Base-by-base conservation (phyloP, 2,797 vertebrate species). In the Enteromius afrohamiltoni region DNA sequence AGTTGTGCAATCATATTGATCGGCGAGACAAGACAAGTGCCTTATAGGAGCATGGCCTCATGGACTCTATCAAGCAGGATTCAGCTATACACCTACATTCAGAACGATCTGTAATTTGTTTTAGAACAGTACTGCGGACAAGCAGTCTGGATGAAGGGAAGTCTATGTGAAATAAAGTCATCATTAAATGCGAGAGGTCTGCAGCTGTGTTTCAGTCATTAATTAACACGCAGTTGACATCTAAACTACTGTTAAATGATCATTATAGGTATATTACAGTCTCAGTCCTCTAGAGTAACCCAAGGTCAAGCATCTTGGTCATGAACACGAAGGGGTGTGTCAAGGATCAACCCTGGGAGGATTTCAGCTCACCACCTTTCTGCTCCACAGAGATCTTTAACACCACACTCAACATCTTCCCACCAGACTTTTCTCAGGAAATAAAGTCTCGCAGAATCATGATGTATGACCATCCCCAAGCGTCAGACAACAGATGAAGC, bases 1-100 rank as follows among this genome's bases (percentile, higher is more conserved):
- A 29, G 16, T 21, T 82, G 80, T 55, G 45, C 47, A 82, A 82
- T 82, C 3, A 19, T 76, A 82, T 55, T 67, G 80, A 82, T 76
- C 21, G 45, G n/a, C 19, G n/a, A 82, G 60, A 68, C 80, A 75
- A 67, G 60, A 75, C 70, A 53, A 55, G 47, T 8, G 71, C 47
- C 76, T 51, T 67, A 55, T n/a, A 40, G 29, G 60, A 53, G n/a
- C 10, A 42, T 1, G n/a, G 58, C 60, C 70, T 65, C 8, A 8
- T 37, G 45, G 70, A 82, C 4, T 60, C 26, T 7, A 73, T 69
- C 17, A 16, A 37, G 23, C 23, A 81, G 53, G 68, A 47, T 14
- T 69, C 53, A 16, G 31, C 45, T 67, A 19, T n/a, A 55, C 60
- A 74, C 26, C 14, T 73, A 51, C 10, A 55, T 67, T 53, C 11